Evolutionary conservation across 2,888 invertebrate genomes (phyloP), one percentile per base, ranked within the genome.

Genomic region (Polymixis flavicincta): DNA sequence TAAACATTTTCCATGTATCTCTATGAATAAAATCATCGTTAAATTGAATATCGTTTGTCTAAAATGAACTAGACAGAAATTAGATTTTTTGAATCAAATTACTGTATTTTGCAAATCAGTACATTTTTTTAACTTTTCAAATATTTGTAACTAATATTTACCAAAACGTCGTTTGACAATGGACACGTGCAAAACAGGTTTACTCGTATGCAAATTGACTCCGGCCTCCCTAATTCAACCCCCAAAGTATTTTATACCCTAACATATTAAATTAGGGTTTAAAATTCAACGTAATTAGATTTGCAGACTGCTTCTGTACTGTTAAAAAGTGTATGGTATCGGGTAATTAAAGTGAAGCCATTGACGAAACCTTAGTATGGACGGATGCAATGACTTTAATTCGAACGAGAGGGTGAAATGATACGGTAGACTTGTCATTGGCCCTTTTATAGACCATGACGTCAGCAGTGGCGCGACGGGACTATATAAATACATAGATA

Each of bases 301-400:
- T 66, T 42, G 59, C 65, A 80, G 77, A 83, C 73, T 73, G 72
- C 82, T 80, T 79, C 84, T 84, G 66, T 77, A 57, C 61, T 17
- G 83, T 89, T 88, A 88, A 92, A 92, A 91, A 92, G 92, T 93
- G 91, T 93, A 88, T 88, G 90, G 89, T 93, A 91, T 93, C 93
- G 91, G 90, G 94, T 95, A 93, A 95, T 95, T 95, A 94, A 93
- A 92, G 87, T 70, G 94, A 95, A 95, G 92, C 94, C 95, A 84
- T 92, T 55, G 54, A 78, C 85, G 95, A 95, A 95, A 90, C 94
- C 95, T 88, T 93, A 92, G 88, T 88, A 89, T 78, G 85, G 84
- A 88, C 76, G 86, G 88, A 89, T 89, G 91, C 89, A 91, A 91
- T 90, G 86, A 88, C 75, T 90, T 86, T 88, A 89, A 91, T 92